Evolutionary conservation across 2,888 invertebrate species (phyloP), one percentile per base, ranked within the genome.

Genomic region (Volucella inanis): DNA sequence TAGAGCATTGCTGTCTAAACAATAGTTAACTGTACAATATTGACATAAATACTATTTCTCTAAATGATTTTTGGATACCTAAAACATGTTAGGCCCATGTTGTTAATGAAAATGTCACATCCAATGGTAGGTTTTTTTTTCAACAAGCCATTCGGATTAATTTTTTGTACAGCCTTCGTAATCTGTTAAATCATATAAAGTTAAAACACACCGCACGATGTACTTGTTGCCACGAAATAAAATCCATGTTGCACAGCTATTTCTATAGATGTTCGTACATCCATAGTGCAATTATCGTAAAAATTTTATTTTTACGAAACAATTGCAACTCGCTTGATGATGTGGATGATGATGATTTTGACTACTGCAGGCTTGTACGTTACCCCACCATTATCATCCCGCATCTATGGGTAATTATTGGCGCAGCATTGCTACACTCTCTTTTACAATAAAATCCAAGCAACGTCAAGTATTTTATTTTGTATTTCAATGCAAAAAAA

Each of bases 371-470:
- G 1, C 39, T 50, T 62, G 70, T 22, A 64, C 71, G 38, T 57
- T 52, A 12, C 45, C 39, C 61, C 72, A 55, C 39, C 61, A 31
- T 31, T 31, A 49, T 59, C 75, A 64, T 64, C 74, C 70, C 84
- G 70, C 84, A 84, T 84, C 80, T 76, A 76, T 80, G 62, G 76
- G 80, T 80, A 59, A 80, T 85, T 85, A 85, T 85, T 80, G 75
- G 61, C 75, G 64, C 64, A 70, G 65, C 54, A 61, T 38, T 68
- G 55, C 52, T 64, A 49, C 59, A 65, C 54, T 67, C 15, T 41
- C 65, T 31, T 4, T 31, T 31, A 31, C 31, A 31, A 55, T 41
- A 15, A 8, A 49, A n/a, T 47, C 52, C 39, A 70, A 41, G 12
- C 41, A 45, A 65, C 41, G 52, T 52, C 18, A 54, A 68, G 47